Evolutionary conservation across 2,113 vertebrate genomes (phyloP), one percentile per base, ranked within the genome.

Genomic region (Otocyon megalotis): DNA sequence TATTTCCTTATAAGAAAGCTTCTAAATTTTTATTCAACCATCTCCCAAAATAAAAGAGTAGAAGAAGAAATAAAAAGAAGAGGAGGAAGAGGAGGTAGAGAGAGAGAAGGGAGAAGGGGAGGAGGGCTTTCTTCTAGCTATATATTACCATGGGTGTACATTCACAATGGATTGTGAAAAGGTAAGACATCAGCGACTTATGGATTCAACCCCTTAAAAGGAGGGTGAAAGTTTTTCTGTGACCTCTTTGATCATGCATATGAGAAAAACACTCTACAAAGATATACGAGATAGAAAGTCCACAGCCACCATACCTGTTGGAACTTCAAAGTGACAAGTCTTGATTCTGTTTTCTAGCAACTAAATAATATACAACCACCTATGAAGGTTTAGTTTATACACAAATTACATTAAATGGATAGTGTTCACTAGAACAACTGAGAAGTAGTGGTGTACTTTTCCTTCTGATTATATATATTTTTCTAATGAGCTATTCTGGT

Each of bases 401-500:
- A 92, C 3, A 93, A 16, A 76, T 65, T 88, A 24, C 32, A 24
- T 54, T 65, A 74, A 91, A 53, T 32, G 24, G 5, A 58, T 26
- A 85, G 4, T 77, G 4, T 28, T 88, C 37, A 89, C 16, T 87
- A 48, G 53, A 67, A 65, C 6, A 80, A 32, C 62, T 71, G 58
- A 48, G 60, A 58, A 14, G 83, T 12, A 10, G 1, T 43, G 54
- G 37, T 91, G 60, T 50, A 81, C 37, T 84, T 54, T 95, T 97
- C 65, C 56, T 96, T 96, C 71, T 82, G 1, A 37, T 53, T 90
- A 63, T 67, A 71, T 24, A 48, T 32, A 58, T 48, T 24, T 4
- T 91, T 97, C 95, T 97, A 96, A 96, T 96, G 84, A 85, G 3
- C 58, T 77, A 77, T 92, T 98, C 95, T 32, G 84, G 9, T 26